Base-by-base conservation (phyloP, 2,888 invertebrate genomes). In the Spilosoma lubricipeda region DNA sequence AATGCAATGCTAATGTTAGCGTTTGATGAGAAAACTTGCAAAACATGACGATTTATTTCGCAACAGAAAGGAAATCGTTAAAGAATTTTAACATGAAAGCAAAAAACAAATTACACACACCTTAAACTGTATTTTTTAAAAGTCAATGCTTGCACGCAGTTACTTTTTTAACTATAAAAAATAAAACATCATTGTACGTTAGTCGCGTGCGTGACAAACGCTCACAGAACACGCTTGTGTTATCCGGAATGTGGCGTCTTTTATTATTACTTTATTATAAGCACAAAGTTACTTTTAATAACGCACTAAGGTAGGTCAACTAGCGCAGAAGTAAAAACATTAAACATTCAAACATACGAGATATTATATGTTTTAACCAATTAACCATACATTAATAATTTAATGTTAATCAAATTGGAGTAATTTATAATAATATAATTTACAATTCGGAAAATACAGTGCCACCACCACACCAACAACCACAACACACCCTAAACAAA, bases 181-280 rank as follows among this genome's bases (percentile, higher is more conserved):
- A 84, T 84, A 78, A 86, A 85, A 88, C 85, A 84, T 84, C 81
- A 83, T 73, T 82, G 80, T 77, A 69, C 73, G 76, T 78, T 72
- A 82, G 79, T 89, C 84, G 90, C 90, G 88, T 89, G 90, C 90
- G 88, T 89, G 90, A 80, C 80, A 78, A 88, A 87, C 88, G 89
- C 85, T 85, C 85, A 77, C 78, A 80, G 77, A 82, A 74, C 71
- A 71, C 75, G 76, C 74, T 79, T 82, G 81, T 82, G 80, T 84
- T 83, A 86, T 84, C 79, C 86, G 82, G 80, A 79, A 82, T 79
- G 82, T 82, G 82, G 81, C 83, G 72, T 79, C 75, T 82, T 82
- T 81, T 82, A 83, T 75, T 81, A 74, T 81, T 79, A 76, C n/a
- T n/a, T n/a, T 82, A 83, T 80, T 68, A 65, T 68, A 76, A 72